A percentile compares a stretch with the other conserved stretches of the same genome.
Evolutionary conservation across 1,140 invertebrate genomes (phyloP).

Genomic region (Calycopis cecrops): DNA sequence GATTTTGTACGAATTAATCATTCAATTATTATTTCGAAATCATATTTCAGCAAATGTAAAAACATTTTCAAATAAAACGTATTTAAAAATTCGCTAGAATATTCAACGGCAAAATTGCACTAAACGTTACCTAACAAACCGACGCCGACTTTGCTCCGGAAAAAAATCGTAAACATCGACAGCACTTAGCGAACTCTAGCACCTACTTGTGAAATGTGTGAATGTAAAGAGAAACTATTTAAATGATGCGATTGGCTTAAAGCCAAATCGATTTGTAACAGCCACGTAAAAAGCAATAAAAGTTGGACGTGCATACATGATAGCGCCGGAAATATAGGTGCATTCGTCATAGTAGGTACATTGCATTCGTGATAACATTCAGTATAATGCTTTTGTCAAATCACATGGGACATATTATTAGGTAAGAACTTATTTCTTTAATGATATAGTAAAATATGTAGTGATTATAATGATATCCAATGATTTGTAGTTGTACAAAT

Average conservation of each 20-base stretch:
- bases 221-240: conserved; percentile 56
- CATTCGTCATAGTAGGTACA: conserved; percentile 55
- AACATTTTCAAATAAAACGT: background rate
- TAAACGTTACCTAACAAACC: conserved; percentile 6
- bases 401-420: background rate
- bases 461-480: no score
- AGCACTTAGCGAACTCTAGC: conserved; percentile 3
- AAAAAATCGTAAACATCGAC: conserved; percentile 9
- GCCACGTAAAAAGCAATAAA: conserved; percentile 66
- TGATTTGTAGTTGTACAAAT: no score
- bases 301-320: conserved; percentile 62
- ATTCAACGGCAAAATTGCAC: background rate
- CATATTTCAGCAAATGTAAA: no score
- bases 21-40: no score
- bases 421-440: no score
- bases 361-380: conserved; percentile 44
- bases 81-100: background rate
- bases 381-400: conserved; percentile 9
- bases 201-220: conserved; percentile 39
- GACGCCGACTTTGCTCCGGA: conserved; percentile 2
- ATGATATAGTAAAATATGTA: no score
- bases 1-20: no score
- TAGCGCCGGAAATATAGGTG: conserved; percentile 55
- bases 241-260: conserved; percentile 63
- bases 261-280: conserved; percentile 70